Percentiles rank a stretch among this genome's conserved stretches.
Conservation (phyloP, 53 echinoderm and acorn worm genomes). For the Temnopleurus reevesii region DNA sequence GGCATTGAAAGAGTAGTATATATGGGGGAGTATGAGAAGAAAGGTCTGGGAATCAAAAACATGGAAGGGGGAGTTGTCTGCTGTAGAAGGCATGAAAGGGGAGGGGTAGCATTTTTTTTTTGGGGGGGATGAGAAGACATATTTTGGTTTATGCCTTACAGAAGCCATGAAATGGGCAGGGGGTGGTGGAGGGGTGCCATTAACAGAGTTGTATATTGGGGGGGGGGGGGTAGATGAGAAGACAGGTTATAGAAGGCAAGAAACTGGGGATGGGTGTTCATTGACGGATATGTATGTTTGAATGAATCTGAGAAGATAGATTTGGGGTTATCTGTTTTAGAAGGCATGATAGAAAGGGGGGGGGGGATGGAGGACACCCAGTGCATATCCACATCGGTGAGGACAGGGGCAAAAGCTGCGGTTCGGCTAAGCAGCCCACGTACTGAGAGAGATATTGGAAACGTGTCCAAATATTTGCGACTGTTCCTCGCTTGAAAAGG, state of each 20-base stretch:
- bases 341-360: not conserved
- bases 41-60: no score
- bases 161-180: no score
- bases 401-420: not conserved
- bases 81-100: no score
- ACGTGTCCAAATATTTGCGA: constrained; percentile 63
- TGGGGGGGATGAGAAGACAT: no score
- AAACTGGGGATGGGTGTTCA: not conserved
- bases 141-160: no score
- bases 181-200: no score
- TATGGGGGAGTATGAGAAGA: no score
- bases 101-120: no score
- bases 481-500: constrained; percentile 51
- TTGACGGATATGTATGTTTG: not conserved
- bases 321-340: not conserved
- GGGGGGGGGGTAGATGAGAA: not conserved
- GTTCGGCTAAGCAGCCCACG: not conserved
- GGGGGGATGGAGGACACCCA: not conserved
- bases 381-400: not conserved
- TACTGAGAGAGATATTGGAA: constrained; percentile 50
- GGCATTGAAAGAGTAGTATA: no score
- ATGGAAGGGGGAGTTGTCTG: no score
- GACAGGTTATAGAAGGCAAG: no score
- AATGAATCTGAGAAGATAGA: not conserved
- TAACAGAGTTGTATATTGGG: no score